phyloP scores from a whole-genome alignment of 2,113 vertebrate species.

The Craseonycteris thonglongyai region DNA sequence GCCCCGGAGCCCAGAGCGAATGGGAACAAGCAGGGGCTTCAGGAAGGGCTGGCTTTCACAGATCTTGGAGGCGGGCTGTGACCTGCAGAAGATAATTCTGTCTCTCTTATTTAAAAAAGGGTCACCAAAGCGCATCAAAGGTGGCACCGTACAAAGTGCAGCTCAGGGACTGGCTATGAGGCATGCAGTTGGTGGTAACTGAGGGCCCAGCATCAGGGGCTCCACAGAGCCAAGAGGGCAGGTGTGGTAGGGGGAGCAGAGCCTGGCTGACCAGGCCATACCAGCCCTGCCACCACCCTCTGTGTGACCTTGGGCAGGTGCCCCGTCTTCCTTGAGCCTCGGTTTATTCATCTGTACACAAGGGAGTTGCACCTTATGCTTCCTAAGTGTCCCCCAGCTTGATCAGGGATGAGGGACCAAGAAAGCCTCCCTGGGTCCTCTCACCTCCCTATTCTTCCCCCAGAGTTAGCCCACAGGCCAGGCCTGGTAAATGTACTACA shows the following conservation, averaged over 20 bases:
- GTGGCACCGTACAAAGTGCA: background rate
- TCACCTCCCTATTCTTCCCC: no score
- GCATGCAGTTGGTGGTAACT: background rate
- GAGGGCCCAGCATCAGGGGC: background rate
- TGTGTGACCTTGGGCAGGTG: background rate
- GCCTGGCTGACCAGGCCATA: background rate
- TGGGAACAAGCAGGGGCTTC: background rate
- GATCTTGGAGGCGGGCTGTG: background rate
- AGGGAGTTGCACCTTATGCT: background rate
- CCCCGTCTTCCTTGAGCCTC: background rate
- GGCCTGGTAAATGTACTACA: background rate
- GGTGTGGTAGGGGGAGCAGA: background rate
- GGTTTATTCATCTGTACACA: background rate
- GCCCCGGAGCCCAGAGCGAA: background rate
- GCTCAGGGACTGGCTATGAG: background rate
- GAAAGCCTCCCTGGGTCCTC: background rate
- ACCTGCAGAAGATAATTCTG: slow-evolving; percentile 29
- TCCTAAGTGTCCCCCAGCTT: background rate
- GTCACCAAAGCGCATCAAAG: background rate
- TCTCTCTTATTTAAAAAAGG: background rate
- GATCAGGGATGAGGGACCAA: background rate
- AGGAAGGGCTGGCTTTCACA: background rate
- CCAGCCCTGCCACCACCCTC: background rate
- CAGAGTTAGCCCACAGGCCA: background rate
- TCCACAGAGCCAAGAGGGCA: background rate